These are phyloP conservation scores for Prosapia bicincta DNA, from an alignment of 2,888 invertebrate genomes.

Conservation along the genomic window DNA sequence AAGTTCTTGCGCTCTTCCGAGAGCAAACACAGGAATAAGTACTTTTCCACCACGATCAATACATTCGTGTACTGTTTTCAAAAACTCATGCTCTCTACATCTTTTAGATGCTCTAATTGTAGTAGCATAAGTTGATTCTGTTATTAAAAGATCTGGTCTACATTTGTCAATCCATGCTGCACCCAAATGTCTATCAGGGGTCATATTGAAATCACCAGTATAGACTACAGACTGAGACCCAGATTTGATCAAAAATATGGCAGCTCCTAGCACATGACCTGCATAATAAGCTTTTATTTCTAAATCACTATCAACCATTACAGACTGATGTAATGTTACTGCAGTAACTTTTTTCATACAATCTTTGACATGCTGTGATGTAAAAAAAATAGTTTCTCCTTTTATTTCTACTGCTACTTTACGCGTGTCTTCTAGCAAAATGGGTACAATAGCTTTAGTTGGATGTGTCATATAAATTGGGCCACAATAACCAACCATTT, in stretches of 20 bases:
- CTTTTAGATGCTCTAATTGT: constrained; percentile 98
- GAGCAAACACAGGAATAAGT: constrained; percentile 96
- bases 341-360: constrained; percentile 99
- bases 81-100: constrained; percentile 93
- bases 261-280: constrained; percentile 97
- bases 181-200: constrained; percentile 96
- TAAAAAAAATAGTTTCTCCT: constrained; percentile 97
- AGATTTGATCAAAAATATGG: constrained; percentile 96
- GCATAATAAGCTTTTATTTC: constrained; percentile 99
- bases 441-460: constrained; percentile 98
- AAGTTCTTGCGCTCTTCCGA: constrained; percentile 96
- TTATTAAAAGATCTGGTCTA: constrained; percentile 92
- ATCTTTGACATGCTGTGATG: constrained; percentile 97
- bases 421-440: constrained; percentile 88
- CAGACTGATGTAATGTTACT: constrained; percentile 92
- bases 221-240: constrained; percentile 98
- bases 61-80: constrained; percentile 97
- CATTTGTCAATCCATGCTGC: constrained; percentile 99
- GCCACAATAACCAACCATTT: constrained; percentile 97
- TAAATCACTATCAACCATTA: constrained; percentile 94
- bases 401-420: constrained; percentile 96
- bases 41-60: constrained; percentile 98
- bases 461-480: constrained; percentile 99
- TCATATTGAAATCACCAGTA: constrained; percentile 99
- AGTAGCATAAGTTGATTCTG: constrained; percentile 98